A percentile compares a stretch with the other conserved stretches of the same genome.
phyloP scores from a whole-genome alignment of 2,113 vertebrate species.

The Potamarius usumacintae region DNA sequence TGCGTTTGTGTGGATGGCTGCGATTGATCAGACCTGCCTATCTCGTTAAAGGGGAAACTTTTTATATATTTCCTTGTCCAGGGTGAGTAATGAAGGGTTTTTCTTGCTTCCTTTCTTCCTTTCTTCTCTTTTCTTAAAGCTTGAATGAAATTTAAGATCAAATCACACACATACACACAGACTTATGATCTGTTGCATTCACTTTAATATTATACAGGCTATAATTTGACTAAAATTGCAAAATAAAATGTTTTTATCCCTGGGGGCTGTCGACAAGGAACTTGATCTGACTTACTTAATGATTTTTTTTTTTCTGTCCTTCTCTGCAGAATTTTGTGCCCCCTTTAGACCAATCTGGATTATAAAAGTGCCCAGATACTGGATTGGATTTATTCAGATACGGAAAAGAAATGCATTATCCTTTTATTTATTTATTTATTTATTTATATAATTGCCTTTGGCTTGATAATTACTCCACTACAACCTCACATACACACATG shows the following conservation, averaged over 20 bases:
- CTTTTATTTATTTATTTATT: neutral
- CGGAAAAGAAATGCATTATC: neutral
- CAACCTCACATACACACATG: neutral
- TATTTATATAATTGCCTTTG: neutral
- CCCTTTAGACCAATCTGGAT: neutral
- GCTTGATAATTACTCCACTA: neutral
- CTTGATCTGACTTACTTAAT: conserved; percentile 2
- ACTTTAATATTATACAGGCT: neutral
- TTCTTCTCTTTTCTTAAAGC: neutral
- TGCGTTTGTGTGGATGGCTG: conserved; percentile 56
- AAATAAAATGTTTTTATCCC: conserved; percentile 2
- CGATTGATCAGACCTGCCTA: conserved; percentile 52
- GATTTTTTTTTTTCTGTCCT: neutral
- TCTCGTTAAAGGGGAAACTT: conserved; percentile 43
- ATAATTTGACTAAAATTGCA: neutral
- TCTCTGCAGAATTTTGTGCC: neutral
- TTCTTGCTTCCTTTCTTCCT: neutral
- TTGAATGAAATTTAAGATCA: neutral
- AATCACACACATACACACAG: neutral
- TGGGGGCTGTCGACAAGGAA: neutral
- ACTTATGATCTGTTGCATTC: neutral
- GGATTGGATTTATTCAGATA: too few relatives aligned
- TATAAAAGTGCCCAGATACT: neutral
- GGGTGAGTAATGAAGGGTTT: conserved; percentile 12
- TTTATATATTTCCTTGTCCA: conserved; percentile 38